Conservation (phyloP, 2,113 vertebrate species). For the Monarcha castaneiventris region DNA sequence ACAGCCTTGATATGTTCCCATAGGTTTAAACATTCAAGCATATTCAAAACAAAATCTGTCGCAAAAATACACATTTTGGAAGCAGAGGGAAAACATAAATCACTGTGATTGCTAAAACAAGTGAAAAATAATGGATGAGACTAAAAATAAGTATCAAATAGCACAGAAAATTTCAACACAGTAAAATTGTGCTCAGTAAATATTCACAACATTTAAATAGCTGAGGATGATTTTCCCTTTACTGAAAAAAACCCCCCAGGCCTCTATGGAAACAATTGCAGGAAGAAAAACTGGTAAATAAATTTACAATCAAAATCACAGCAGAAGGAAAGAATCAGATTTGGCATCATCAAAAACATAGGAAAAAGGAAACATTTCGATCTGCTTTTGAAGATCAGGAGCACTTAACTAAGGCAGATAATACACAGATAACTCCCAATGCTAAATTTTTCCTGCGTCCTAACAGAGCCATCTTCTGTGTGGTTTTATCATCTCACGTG, state of each 20-base stretch:
- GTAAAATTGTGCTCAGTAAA: not conserved
- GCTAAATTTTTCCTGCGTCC: not conserved
- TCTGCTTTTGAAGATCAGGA: not conserved
- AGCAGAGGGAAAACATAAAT: constrained; percentile 25
- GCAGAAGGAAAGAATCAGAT: not conserved
- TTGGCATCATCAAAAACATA: not conserved
- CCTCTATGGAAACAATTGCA: not conserved
- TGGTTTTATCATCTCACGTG: not conserved
- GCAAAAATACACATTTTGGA: constrained; percentile 4
- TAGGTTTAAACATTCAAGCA: not conserved
- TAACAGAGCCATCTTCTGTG: not conserved
- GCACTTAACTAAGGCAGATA: not conserved
- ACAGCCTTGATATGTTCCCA: not conserved
- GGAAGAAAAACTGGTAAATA: not conserved
- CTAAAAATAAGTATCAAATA: not conserved
- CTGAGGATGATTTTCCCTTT: not conserved
- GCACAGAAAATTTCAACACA: not conserved
- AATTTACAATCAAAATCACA: not conserved
- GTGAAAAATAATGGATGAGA: not conserved
- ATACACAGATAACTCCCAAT: not conserved
- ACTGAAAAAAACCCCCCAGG: not conserved
- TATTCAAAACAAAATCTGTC: constrained; percentile 3
- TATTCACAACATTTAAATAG: not conserved
- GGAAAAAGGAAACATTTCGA: not conserved
- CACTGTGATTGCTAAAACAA: not conserved